Evolutionary conservation across 2,797 vertebrate species (phyloP), one percentile per base, ranked within the genome.

Genomic region (Enteromius radiatus): DNA sequence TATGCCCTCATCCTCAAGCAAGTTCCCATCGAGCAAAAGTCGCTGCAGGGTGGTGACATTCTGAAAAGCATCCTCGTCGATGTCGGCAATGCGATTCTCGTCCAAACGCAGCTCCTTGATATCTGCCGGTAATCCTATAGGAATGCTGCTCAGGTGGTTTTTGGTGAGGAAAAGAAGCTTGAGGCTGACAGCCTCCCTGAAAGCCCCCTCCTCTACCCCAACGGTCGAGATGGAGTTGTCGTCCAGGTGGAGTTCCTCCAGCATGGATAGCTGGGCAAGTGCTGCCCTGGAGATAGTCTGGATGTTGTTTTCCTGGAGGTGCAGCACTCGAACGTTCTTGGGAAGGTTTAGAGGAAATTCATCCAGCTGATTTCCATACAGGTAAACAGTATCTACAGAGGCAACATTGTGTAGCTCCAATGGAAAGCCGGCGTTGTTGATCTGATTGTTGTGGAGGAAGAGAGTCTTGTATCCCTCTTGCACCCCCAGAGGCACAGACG

Each of bases 371-470:
- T 99, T 99, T 89, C 98, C 98, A 0, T 98, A 99, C 45, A 99
- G 94, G 93, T 94, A 96, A 86, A 99, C 98, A 0, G 96, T 98
- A 85, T 98, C 97, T 90, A 99, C 97, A 0, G 97, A 97, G 83
- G 90, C 97, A 74, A 99, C 93, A 3, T 94, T 96, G 92, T 98
- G 97, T 90, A 99, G 94, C 89, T 99, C 97, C 65, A 96, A 19
- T 49, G 98, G 98, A 92, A 99, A 99, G 87, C 97, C 98, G 91
- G 97, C 98, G 91, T 98, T 99, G 95, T 98, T 99, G 93, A 99
- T 99, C 97, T 98, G 97, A 96, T 99, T 99, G 93, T 99, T 99
- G 87, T 99, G 98, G 90, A 99, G 96, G 94, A 94, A 99, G 92
- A 99, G 97, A 76, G 97, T 94, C 85, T 94, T 98, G 92, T 94